These are phyloP conservation scores for Pardalotus punctatus DNA, from an alignment of 2,113 vertebrate genomes.

Conservation along the genomic window DNA sequence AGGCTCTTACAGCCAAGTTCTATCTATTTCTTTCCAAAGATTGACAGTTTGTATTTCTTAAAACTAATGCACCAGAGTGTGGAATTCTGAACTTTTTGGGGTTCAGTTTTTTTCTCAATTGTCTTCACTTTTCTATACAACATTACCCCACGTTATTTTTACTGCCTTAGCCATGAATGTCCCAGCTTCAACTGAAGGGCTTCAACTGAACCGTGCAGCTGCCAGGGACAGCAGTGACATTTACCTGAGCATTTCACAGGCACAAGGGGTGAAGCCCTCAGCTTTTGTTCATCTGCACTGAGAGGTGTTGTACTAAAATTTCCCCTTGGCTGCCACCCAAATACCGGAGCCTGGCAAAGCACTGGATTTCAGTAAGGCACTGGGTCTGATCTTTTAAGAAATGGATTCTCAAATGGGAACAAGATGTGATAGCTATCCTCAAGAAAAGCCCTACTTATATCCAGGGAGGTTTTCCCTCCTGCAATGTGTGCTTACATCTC, in stretches of 20 bases:
- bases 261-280: neutral
- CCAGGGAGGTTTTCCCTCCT: neutral
- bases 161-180: neutral
- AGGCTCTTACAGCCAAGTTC: neutral
- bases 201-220: neutral
- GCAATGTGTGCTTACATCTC: neutral
- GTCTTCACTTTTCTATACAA: neutral
- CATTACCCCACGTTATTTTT: neutral
- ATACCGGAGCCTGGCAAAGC: neutral
- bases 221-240: neutral
- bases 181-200: neutral
- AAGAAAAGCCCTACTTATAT: neutral
- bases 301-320: neutral
- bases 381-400: neutral
- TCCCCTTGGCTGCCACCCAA: neutral
- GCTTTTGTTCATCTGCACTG: neutral
- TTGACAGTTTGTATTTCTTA: neutral
- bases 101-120: neutral
- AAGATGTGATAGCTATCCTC: neutral
- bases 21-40: neutral
- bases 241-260: neutral
- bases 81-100: neutral
- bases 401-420: neutral
- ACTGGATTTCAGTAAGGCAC: neutral
- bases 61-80: neutral